Conservation (phyloP, 2,888 invertebrate species). For the Luffia ferchaultella region DNA sequence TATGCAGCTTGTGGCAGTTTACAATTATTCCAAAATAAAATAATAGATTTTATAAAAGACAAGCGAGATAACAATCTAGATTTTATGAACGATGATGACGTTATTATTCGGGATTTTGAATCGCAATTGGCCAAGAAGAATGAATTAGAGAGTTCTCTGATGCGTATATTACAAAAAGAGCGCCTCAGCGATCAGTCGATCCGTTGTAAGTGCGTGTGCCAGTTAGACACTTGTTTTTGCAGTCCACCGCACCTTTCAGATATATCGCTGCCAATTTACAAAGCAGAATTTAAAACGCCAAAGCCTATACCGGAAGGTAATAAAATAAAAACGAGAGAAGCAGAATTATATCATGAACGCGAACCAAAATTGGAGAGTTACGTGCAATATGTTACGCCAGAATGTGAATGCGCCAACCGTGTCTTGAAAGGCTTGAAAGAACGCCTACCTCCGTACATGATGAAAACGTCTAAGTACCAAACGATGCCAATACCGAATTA, state of each 20-base stretch:
- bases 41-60: slow-evolving; percentile 31
- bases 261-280: slow-evolving; percentile 7
- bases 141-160: slow-evolving; percentile 40
- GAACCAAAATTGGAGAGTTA: slow-evolving; percentile 46
- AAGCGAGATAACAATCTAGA: slow-evolving; percentile 29
- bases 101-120: slow-evolving; percentile 29
- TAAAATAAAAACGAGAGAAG: slow-evolving; percentile 25
- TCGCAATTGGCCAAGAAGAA: slow-evolving; percentile 29
- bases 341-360: slow-evolving; percentile 32
- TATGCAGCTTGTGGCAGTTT: slow-evolving; percentile 50
- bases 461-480: slow-evolving; percentile 31
- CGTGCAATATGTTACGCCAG: slow-evolving; percentile 29
- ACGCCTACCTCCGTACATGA: slow-evolving; percentile 47
- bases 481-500: slow-evolving; percentile 34
- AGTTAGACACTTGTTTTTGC: slow-evolving; percentile 34
- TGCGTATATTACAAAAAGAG: slow-evolving; percentile 43
- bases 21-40: slow-evolving; percentile 33
- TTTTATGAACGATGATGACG: slow-evolving; percentile 24
- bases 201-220: slow-evolving; percentile 28
- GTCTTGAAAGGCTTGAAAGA: slow-evolving; percentile 39
- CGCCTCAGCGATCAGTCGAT: slow-evolving; percentile 29
- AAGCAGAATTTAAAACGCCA: slow-evolving; percentile 10
- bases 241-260: slow-evolving; percentile 20
- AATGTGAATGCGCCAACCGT: slow-evolving; percentile 32
- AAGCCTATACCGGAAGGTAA: slow-evolving; percentile 12